Base-by-base conservation (phyloP, 2,113 vertebrate genomes). In the Pygoscelis adeliae region DNA sequence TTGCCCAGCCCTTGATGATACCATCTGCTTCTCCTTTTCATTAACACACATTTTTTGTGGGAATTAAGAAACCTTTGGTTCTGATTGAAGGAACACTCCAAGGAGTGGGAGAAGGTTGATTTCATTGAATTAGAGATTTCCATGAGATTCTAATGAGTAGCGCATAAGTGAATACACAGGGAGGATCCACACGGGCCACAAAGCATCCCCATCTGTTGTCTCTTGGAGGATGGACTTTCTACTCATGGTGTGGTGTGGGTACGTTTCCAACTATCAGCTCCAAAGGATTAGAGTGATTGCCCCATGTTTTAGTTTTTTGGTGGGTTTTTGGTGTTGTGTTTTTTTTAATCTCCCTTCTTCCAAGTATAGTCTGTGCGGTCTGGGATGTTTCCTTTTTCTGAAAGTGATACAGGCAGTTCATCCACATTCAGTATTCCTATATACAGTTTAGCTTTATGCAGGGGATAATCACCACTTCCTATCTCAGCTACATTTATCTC, bases 151-250 rank as follows among this genome's bases (percentile, higher is more conserved):
- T 38, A 27, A n/a, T 20, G 15, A 38, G 12, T 29, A 47, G n/a
- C 14, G 2, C 18, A 1, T 46, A 52, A 67, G 9, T 44, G 25
- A 77, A 52, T 69, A 25, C 21, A 52, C 2, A 14, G 36, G 38
- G 10, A 89, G 5, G 34, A n/a, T 62, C 42, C 34, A 42, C 0
- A 0, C 4, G 15, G 25, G 14, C 29, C 69, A 34, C 53, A 38
- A 56, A 78, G 21, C 46, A 42, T 76, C 27, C 26, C 34, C 8
- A 4, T 22, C 15, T 46, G 11, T 49, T 89, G 72, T 65, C 38
- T 38, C 58, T 70, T 73, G 46, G 18, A 90, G 23, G 29, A 52
- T 13, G 5, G 20, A 21, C 17, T 66, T 71, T 16, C 21, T 62
- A 7, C 15, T 76, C 6, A 3, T 26, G 14, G 25, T 7, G 9